These are phyloP conservation scores for Zaprionus tsacasi DNA, from an alignment of 1,140 invertebrate species.

Conservation along the genomic window DNA sequence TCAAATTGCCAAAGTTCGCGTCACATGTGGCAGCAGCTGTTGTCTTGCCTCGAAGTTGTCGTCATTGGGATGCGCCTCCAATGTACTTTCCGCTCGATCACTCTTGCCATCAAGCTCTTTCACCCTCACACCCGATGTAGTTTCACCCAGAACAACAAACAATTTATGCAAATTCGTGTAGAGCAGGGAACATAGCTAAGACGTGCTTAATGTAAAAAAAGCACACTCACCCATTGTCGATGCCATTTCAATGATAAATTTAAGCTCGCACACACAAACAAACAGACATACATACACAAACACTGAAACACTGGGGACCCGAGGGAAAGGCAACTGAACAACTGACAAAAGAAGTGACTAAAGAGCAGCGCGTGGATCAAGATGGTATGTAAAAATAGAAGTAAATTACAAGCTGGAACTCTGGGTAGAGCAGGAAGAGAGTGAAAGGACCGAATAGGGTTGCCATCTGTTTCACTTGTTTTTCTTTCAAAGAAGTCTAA, in stretches of 20 bases:
- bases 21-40: conserved; percentile 60
- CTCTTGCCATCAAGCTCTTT: neutral
- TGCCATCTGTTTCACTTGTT: neutral
- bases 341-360: conserved; percentile 29
- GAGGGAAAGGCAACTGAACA: conserved; percentile 6
- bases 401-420: conserved; percentile 9
- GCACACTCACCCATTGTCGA: conserved; percentile 56
- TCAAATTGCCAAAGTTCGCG: conserved; percentile 64
- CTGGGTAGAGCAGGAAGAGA: neutral
- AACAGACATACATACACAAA: conserved; percentile 25
- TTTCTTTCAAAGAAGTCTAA: neutral
- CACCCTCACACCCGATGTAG: conserved; percentile 30
- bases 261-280: conserved; percentile 38
- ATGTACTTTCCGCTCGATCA: conserved; percentile 5
- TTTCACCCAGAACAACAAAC: conserved; percentile 49
- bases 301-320: conserved; percentile 20
- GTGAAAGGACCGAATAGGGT: neutral
- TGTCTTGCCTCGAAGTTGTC: conserved; percentile 46
- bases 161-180: conserved; percentile 71
- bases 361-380: conserved; percentile 19
- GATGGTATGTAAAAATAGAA: conserved; percentile 12
- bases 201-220: conserved; percentile 58
- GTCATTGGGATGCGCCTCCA: conserved; percentile 37
- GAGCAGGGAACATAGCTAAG: conserved; percentile 55
- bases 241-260: conserved; percentile 75